Base-by-base conservation (phyloP, 1,140 invertebrate species). In the Diachasmimorpha longicaudata region DNA sequence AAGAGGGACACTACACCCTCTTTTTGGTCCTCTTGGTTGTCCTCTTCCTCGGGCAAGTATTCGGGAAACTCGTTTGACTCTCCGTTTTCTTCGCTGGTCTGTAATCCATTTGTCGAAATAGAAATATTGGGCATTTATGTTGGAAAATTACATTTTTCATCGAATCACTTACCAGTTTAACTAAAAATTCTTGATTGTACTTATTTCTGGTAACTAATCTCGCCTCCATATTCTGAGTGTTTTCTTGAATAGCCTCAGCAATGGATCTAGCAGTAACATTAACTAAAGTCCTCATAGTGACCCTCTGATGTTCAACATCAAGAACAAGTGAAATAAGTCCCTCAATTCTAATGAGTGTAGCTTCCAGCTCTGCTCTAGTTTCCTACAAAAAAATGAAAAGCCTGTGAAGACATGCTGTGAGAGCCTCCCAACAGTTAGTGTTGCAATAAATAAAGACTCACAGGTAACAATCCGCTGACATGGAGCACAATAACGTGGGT, bases 121-220 rank as follows among this genome's bases (percentile, higher is more conserved):
- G 52, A 19, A 55, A 31, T 31, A 31, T n/a, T n/a, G n/a, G n/a
- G n/a, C n/a, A n/a, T n/a, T n/a, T n/a, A n/a, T n/a, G n/a, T n/a
- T n/a, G n/a, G n/a, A n/a, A n/a, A n/a, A n/a, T n/a, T n/a, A n/a
- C n/a, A n/a, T n/a, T n/a, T n/a, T n/a, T n/a, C n/a, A n/a, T n/a
- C n/a, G n/a, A n/a, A n/a, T n/a, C n/a, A n/a, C 79, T 31, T 82
- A 89, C 88, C 83, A 88, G 72, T 72, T 83, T 85, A 37, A 89
- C 84, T 72, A 89, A 82, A 85, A 87, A 89, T 72, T 89, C 88
- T 85, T 90, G 88, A 84, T 90, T 89, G 48, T 84, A 85, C 82
- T 90, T 89, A 76, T 90, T 90, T 77, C 81, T 88, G n/a, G 86
- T 85, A 68, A 89, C 86, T 78, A 90, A 77, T 85, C 83, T 84